These are phyloP conservation scores for Falco novaeseelandiae DNA, from an alignment of 2,797 vertebrate genomes.

Conservation along the genomic window DNA sequence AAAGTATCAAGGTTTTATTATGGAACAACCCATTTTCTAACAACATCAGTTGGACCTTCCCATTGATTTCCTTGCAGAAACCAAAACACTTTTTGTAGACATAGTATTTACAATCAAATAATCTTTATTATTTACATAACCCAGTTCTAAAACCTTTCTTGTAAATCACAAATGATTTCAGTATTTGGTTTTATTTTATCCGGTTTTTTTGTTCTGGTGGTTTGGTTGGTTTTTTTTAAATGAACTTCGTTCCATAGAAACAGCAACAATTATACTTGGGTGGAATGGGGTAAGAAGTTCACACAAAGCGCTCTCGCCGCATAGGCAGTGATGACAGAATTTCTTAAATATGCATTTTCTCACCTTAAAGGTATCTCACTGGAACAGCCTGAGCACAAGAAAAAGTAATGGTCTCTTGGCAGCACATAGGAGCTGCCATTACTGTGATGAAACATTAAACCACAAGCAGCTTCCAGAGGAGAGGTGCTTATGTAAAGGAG, in stretches of 20 bases:
- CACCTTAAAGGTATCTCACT: conserved; percentile 37
- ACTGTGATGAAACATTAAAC: conserved; percentile 22
- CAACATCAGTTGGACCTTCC: not conserved
- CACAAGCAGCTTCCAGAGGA: not conserved
- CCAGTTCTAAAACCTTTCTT: not conserved
- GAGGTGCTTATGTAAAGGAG: not conserved
- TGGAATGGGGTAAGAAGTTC: not conserved
- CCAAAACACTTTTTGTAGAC: not conserved
- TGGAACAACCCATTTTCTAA: not conserved
- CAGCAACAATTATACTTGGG: not conserved
- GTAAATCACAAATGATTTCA: not conserved
- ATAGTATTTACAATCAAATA: not conserved
- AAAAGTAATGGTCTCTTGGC: conserved; percentile 10
- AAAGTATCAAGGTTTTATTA: not conserved
- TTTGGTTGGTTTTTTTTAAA: not conserved
- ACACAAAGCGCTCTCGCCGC: not conserved
- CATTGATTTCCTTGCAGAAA: not conserved
- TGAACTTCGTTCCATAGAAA: not conserved
- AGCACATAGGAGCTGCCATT: not conserved
- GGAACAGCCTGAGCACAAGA: not conserved
- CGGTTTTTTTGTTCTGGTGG: not conserved
- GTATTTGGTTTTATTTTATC: not conserved
- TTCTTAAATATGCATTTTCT: conserved; percentile 43
- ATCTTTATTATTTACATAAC: not conserved
- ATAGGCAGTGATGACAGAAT: not conserved